A percentile compares a stretch with the other conserved stretches of the same genome.
phyloP scores from a whole-genome alignment of 2,797 vertebrate species.

The Hybognathus amarus region DNA sequence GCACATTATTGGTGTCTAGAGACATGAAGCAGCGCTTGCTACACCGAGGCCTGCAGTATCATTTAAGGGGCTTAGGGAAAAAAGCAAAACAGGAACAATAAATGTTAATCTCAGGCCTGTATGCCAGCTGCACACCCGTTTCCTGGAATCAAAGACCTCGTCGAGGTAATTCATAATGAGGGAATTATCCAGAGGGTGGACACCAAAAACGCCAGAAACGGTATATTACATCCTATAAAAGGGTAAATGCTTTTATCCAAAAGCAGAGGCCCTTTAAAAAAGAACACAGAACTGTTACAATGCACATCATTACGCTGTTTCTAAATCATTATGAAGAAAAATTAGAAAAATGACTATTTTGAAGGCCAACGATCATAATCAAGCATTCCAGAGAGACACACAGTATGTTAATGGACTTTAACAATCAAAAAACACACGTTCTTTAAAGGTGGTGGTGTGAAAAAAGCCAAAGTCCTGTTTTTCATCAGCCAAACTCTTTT shows the following conservation, averaged over 20 bases:
- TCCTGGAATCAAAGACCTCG: constrained; percentile 48
- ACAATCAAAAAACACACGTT: background rate
- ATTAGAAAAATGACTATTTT: background rate
- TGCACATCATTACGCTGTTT: background rate
- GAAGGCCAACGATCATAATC: background rate
- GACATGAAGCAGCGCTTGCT: constrained; percentile 23
- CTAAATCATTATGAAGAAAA: background rate
- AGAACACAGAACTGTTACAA: background rate
- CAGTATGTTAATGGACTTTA: background rate
- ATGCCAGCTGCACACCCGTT: constrained; percentile 41
- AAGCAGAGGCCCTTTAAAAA: background rate
- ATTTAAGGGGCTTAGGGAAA: constrained; percentile 39
- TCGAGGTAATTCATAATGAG: constrained; percentile 43
- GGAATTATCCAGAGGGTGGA: constrained; percentile 22
- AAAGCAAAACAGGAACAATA: constrained; percentile 43
- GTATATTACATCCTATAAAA: constrained; percentile 4
- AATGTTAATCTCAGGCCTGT: constrained; percentile 32
- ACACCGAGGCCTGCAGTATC: constrained; percentile 40
- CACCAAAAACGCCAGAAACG: constrained; percentile 27
- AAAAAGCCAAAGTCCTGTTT: background rate
- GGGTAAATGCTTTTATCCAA: constrained; percentile 26
- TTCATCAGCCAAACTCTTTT: background rate
- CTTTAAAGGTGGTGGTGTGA: background rate
- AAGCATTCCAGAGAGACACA: background rate
- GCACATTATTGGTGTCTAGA: constrained; percentile 44